Evolutionary conservation across 2,797 vertebrate genomes (phyloP).

Genomic region (Leuciscus waleckii): DNA sequence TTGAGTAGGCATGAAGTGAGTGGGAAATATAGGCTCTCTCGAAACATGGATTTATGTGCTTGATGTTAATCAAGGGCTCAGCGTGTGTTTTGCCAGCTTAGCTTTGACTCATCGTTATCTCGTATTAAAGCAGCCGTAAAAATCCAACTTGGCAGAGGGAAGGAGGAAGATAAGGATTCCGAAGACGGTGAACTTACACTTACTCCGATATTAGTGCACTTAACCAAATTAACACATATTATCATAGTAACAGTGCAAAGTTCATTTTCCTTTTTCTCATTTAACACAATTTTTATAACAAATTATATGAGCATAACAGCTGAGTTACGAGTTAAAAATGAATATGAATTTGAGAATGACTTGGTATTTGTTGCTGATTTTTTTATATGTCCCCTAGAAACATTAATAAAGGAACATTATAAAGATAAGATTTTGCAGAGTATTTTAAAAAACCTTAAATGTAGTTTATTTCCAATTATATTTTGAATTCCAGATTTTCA

Average conservation of each 20-base stretch:
- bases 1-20: slow-evolving; percentile 57
- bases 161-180: background rate
- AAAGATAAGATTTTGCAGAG: too few relatives aligned
- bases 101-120: slow-evolving; percentile 45
- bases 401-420: too few relatives aligned
- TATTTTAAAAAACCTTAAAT: background rate
- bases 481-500: background rate
- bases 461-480: background rate
- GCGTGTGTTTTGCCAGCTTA: slow-evolving; percentile 51
- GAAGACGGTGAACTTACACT: slow-evolving; percentile 6
- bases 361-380: background rate
- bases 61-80: slow-evolving; percentile 60
- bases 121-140: slow-evolving; percentile 38
- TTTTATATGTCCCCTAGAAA: background rate
- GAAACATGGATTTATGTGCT: slow-evolving; percentile 59
- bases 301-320: background rate
- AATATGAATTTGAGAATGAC: background rate
- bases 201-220: background rate
- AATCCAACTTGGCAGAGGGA: slow-evolving; percentile 34
- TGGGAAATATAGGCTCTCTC: slow-evolving; percentile 42
- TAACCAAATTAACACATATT: slow-evolving; percentile 6
- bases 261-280: slow-evolving; percentile 7
- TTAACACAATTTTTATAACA: background rate
- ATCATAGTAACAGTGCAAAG: background rate
- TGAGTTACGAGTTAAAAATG: too few relatives aligned